Percentiles rank a stretch among this genome's conserved stretches.
phyloP scores from a whole-genome alignment of 92 coral and sea anemone species.

The Virgularia gustaviana region DNA sequence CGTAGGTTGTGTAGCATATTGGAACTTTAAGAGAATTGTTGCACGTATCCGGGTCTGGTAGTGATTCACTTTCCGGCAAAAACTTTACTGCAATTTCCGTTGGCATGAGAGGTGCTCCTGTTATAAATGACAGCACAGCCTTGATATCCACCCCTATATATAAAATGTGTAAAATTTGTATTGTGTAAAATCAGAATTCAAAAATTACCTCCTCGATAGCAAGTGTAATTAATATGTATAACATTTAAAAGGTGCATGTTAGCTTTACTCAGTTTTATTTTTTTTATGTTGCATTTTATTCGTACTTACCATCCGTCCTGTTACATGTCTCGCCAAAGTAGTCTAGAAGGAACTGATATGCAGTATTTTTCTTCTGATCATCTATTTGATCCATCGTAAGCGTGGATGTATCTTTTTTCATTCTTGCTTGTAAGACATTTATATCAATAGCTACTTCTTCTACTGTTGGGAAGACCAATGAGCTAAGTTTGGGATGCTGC shows the following conservation, averaged over 20 bases:
- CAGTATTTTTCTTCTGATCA: conserved; percentile 5
- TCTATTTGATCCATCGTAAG: neutral
- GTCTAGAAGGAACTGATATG: conserved; percentile 35
- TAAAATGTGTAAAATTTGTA: neutral
- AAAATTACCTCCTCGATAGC: too few species aligned
- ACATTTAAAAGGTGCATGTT: too few species aligned
- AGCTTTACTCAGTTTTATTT: too few species aligned
- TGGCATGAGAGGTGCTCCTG: conserved; percentile 41
- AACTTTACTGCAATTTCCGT: conserved; percentile 13
- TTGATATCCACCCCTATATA: conserved; percentile 30
- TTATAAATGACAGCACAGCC: conserved; percentile 28
- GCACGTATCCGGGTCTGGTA: conserved; percentile 43
- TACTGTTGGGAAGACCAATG: conserved; percentile 28
- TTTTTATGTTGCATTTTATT: too few species aligned
- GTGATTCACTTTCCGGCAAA: neutral
- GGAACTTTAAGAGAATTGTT: conserved; percentile 5
- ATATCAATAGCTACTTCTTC: conserved; percentile 32
- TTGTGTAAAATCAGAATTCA: neutral
- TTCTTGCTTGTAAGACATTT: conserved; percentile 27
- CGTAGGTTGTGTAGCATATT: conserved; percentile 15
- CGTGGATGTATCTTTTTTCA: conserved; percentile 22
- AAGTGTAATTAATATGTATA: too few species aligned
- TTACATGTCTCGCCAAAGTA: conserved; percentile 35
- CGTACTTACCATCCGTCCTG: conserved; percentile 37
- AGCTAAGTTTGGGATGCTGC: conserved; percentile 34